These are phyloP conservation scores for Tortricodes alternella DNA, from an alignment of 2,888 invertebrate species.

Conservation along the genomic window DNA sequence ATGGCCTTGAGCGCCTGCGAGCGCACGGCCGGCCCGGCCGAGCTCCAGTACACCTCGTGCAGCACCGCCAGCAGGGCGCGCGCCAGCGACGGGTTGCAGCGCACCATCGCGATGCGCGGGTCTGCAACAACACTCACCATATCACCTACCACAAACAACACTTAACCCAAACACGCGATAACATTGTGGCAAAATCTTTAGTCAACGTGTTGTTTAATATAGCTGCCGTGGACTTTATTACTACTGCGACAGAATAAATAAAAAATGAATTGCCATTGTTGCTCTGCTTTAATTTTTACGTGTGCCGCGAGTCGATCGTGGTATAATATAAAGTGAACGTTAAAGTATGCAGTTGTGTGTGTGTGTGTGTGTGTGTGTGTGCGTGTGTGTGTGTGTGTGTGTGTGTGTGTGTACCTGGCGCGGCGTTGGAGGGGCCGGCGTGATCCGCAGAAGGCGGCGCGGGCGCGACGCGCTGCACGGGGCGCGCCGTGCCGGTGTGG, in stretches of 20 bases:
- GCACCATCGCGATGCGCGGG: constrained; percentile 74
- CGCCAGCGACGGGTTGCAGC: constrained; percentile 78
- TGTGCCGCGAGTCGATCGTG: no score
- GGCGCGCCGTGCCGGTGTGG: constrained; percentile 96
- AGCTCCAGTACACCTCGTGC: constrained; percentile 99
- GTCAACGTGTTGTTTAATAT: no score
- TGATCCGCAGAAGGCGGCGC: constrained; percentile 47
- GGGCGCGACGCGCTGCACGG: constrained; percentile 92
- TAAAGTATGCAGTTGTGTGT: no score
- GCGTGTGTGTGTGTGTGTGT: no score
- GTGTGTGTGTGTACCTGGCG: constrained; percentile 33
- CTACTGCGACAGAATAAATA: no score
- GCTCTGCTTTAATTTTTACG: no score
- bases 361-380: no score
- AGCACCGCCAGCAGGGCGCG: constrained; percentile 95
- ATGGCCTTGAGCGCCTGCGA: constrained; percentile 98
- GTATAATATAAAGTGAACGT: no score
- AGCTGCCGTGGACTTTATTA: no score
- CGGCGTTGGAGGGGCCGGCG: constrained; percentile 40
- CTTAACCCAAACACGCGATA: not conserved
- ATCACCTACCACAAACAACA: no score
- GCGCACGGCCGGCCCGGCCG: constrained; percentile 98
- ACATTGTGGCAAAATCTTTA: not conserved
- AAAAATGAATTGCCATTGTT: no score
- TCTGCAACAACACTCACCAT: constrained; percentile 50